Evolutionary conservation across 2,113 vertebrate species (phyloP).

Genomic region (Choloepus hoffmanni): DNA sequence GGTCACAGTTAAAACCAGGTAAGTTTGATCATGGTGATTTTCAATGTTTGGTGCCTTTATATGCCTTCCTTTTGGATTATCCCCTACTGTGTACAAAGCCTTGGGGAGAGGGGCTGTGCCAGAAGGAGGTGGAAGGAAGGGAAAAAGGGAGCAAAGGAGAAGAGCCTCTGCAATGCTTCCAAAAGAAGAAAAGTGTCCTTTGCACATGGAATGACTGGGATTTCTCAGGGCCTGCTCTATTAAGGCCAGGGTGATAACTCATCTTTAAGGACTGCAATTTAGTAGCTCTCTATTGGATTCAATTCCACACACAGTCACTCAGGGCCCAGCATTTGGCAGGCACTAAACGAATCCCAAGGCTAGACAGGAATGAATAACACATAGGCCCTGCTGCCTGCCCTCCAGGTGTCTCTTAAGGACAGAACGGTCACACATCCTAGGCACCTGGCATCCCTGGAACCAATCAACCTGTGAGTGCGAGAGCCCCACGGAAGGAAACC

Average conservation of each 20-base stretch:
- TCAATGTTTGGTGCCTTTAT: neutral
- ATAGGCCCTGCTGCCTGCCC: neutral
- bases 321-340: slow-evolving; percentile 38
- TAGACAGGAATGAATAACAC: slow-evolving; percentile 1
- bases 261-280: neutral
- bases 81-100: too few relatives aligned
- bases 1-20: neutral
- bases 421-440: slow-evolving; percentile 28
- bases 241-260: neutral
- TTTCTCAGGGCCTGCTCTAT: slow-evolving; percentile 32
- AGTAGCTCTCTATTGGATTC: neutral
- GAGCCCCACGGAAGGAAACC: neutral
- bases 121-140: neutral
- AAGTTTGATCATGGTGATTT: neutral
- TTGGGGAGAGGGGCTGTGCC: neutral
- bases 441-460: neutral
- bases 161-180: neutral
- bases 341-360: neutral
- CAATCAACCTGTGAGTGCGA: neutral
- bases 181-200: neutral
- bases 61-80: neutral
- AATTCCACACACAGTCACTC: neutral
- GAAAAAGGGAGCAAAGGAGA: neutral
- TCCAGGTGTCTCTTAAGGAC: slow-evolving; percentile 54
- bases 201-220: neutral